These are phyloP conservation scores for Xanthorhoe spadicearia DNA, from an alignment of 2,888 invertebrate species.

Conservation along the genomic window DNA sequence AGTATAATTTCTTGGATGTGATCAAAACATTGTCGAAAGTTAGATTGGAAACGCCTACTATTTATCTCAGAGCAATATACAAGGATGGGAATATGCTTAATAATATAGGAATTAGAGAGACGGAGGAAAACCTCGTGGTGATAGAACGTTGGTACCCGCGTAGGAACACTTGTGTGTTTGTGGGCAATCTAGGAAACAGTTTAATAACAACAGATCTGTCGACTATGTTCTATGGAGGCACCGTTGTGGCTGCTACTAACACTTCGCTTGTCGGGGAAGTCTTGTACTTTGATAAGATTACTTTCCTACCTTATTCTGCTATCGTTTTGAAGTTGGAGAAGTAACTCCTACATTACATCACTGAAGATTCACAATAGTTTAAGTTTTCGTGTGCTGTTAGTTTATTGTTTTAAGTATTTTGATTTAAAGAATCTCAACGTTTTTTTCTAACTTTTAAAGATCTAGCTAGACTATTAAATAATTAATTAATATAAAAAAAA, in stretches of 20 bases:
- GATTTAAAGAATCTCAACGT: constrained; percentile 3
- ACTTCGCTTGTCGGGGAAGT: constrained; percentile 66
- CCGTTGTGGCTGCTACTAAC: constrained; percentile 74
- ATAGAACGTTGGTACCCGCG: constrained; percentile 92
- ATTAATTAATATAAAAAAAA: neutral
- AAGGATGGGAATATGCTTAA: constrained; percentile 86
- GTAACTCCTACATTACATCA: constrained; percentile 43
- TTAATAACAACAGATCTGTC: constrained; percentile 89
- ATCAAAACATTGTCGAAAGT: constrained; percentile 86
- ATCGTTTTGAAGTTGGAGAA: constrained; percentile 77
- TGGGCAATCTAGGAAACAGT: constrained; percentile 88
- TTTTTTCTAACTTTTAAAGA: neutral
- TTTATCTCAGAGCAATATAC: constrained; percentile 89
- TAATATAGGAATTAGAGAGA: constrained; percentile 88
- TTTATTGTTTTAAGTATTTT: constrained; percentile 3
- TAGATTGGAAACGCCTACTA: constrained; percentile 87
- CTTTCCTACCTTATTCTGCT: constrained; percentile 75
- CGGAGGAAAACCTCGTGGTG: constrained; percentile 87
- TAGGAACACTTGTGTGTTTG: constrained; percentile 89
- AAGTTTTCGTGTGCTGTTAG: neutral
- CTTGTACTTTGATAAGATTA: constrained; percentile 74
- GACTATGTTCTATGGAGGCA: constrained; percentile 90
- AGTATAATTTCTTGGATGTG: constrained; percentile 80
- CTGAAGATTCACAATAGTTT: constrained; percentile 5
- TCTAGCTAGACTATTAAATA: neutral